Percentiles rank a stretch among this genome's conserved stretches.
These are phyloP conservation scores for Orchesella cincta DNA, from an alignment of 1,140 invertebrate species.

Conservation along the genomic window DNA sequence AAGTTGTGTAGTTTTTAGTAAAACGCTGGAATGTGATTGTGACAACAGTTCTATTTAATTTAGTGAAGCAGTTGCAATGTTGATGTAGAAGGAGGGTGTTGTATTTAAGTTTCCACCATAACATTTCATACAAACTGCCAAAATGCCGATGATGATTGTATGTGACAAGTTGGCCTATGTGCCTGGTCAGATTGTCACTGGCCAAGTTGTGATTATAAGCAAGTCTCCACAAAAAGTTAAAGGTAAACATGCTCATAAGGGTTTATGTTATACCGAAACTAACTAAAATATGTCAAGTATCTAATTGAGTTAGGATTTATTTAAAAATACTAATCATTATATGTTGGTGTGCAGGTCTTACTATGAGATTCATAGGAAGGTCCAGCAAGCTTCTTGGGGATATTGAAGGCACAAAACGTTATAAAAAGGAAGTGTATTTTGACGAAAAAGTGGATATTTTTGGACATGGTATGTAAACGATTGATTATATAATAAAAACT, in stretches of 20 bases:
- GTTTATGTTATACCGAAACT: background rate
- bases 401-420: constrained; percentile 33
- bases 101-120: background rate
- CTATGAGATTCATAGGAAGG: constrained; percentile 24
- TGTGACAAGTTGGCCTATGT: constrained; percentile 38
- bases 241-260: constrained; percentile 24
- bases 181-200: constrained; percentile 31
- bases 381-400: constrained; percentile 32
- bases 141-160: constrained; percentile 41
- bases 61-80: background rate
- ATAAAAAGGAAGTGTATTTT: constrained; percentile 41
- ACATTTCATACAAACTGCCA: background rate
- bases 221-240: constrained; percentile 41
- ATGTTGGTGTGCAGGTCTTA: background rate
- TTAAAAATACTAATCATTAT: too few species aligned
- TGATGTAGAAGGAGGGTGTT: background rate
- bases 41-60: background rate
- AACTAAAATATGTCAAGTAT: too few species aligned
- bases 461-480: constrained; percentile 37
- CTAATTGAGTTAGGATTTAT: too few species aligned
- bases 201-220: constrained; percentile 38
- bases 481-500: too few species aligned
- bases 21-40: background rate
- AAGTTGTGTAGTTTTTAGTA: too few species aligned
- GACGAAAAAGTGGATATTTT: constrained; percentile 43